Conservation (phyloP, 1,140 invertebrate species). For the Nixonia krombeini region DNA sequence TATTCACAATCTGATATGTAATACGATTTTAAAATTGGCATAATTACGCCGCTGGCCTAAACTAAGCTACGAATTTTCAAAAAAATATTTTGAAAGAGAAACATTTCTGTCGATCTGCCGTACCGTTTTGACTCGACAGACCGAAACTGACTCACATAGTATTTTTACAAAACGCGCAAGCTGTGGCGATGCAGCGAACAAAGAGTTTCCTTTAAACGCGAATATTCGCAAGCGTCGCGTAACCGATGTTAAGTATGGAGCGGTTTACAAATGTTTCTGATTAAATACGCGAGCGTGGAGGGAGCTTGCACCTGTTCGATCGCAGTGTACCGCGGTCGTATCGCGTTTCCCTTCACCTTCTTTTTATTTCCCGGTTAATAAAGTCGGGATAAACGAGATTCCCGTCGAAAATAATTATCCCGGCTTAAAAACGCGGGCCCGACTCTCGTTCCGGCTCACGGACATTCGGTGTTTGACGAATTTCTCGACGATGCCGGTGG, state of each 20-base stretch:
- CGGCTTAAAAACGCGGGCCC: constrained; percentile 17
- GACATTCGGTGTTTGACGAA: neutral
- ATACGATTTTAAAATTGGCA: too few relatives aligned
- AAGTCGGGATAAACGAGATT: constrained; percentile 37
- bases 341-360: constrained; percentile 40
- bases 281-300: constrained; percentile 39
- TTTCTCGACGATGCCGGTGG: neutral
- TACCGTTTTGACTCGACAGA: too few relatives aligned
- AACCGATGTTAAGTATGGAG: constrained; percentile 26
- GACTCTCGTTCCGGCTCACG: neutral
- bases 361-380: constrained; percentile 30
- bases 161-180: too few relatives aligned
- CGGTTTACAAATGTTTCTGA: constrained; percentile 47
- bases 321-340: constrained; percentile 4
- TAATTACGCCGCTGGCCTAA: too few relatives aligned
- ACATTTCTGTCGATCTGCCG: too few relatives aligned
- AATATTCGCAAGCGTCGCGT: constrained; percentile 7
- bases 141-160: too few relatives aligned
- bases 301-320: constrained; percentile 36
- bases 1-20: too few relatives aligned
- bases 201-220: too few relatives aligned
- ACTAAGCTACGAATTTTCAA: too few relatives aligned
- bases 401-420: constrained; percentile 18
- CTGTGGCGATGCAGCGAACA: too few relatives aligned
- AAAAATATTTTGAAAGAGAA: too few relatives aligned